Conservation (phyloP, 2,797 vertebrate species). For the Channa striata region DNA sequence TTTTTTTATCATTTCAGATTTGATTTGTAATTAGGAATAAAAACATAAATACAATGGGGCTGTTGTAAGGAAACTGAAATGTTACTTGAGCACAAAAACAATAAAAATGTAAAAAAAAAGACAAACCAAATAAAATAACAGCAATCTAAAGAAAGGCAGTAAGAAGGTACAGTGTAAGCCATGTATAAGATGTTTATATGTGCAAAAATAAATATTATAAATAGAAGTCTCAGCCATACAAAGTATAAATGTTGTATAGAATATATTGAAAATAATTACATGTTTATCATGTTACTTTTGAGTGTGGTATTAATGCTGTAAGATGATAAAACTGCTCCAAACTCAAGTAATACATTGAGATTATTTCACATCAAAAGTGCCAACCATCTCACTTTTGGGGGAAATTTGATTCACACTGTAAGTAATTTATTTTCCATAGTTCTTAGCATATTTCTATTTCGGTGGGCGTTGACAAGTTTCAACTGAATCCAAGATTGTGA, state of each 20-base stretch:
- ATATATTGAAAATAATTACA: background rate
- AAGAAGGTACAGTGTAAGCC: background rate
- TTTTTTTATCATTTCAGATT: background rate
- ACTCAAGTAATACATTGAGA: background rate
- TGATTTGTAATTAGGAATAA: background rate
- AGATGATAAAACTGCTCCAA: background rate
- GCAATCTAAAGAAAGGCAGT: background rate
- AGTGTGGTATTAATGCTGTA: background rate
- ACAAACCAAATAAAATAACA: background rate
- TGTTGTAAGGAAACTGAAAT: background rate
- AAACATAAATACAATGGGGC: background rate
- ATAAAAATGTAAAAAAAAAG: background rate
- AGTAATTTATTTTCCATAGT: background rate
- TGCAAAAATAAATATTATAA: too few species aligned
- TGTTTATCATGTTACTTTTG: background rate
- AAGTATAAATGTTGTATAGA: background rate
- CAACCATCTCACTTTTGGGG: background rate
- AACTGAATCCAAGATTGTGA: background rate
- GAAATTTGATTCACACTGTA: too few species aligned
- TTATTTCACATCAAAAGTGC: background rate
- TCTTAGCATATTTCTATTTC: background rate
- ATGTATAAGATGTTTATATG: background rate
- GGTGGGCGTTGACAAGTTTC: background rate
- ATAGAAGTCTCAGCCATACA: too few species aligned
- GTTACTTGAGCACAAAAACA: background rate